These are phyloP conservation scores for Meiosimyza platycephala DNA, from an alignment of 2,888 invertebrate genomes.

Conservation along the genomic window DNA sequence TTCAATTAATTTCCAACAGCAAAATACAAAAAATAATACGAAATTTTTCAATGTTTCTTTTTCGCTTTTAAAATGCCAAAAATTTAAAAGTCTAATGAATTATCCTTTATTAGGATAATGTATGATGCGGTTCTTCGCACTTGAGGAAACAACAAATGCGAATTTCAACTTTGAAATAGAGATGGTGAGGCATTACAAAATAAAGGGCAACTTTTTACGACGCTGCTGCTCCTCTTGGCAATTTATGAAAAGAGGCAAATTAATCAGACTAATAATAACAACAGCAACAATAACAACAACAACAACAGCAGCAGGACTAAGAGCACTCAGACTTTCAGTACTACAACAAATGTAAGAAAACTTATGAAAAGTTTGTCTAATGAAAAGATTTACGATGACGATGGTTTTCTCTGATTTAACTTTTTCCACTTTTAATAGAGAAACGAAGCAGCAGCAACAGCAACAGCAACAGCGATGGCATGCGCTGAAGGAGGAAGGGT, in stretches of 20 bases:
- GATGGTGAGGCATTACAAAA: neutral
- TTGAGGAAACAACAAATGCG: constrained; percentile 5
- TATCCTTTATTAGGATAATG: constrained; percentile 66
- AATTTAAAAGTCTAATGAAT: constrained; percentile 65
- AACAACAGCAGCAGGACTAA: neutral
- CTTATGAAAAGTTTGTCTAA: constrained; percentile 67
- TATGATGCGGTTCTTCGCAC: constrained; percentile 61
- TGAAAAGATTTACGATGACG: constrained; percentile 67
- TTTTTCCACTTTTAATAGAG: constrained; percentile 25
- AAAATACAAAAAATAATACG: no score
- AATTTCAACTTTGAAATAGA: neutral
- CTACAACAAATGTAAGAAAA: constrained; percentile 41
- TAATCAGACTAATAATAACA: constrained; percentile 68
- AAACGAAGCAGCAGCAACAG: neutral
- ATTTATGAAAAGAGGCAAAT: constrained; percentile 68
- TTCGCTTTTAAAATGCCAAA: constrained; percentile 56
- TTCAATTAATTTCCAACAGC: no score
- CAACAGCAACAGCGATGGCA: neutral
- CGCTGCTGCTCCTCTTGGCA: constrained; percentile 55
- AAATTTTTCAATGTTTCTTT: neutral
- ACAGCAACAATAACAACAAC: constrained; percentile 44
- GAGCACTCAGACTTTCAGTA: no score
- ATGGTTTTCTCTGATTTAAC: constrained; percentile 23
- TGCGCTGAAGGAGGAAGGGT: neutral
- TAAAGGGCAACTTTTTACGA: constrained; percentile 30